Conservation (phyloP, 2,113 vertebrate genomes). For the Toxotes jaculatrix region DNA sequence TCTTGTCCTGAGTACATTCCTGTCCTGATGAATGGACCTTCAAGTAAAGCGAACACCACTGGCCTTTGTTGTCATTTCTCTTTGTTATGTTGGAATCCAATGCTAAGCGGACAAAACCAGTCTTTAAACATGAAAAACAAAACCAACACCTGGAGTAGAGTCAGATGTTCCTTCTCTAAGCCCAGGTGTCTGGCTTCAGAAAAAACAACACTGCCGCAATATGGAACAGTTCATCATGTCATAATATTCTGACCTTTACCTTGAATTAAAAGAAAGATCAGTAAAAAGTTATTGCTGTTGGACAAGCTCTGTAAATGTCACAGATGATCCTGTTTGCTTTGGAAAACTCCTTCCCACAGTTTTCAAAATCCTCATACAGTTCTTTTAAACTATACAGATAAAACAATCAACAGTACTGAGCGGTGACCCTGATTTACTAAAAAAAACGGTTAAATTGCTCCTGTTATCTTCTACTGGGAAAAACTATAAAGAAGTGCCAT, state of each 20-base stretch:
- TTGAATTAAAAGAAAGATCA: slow-evolving; percentile 5
- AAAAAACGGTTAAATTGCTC: neutral
- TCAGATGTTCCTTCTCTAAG: slow-evolving; percentile 39
- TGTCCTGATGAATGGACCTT: slow-evolving; percentile 37
- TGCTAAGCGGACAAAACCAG: slow-evolving; percentile 26
- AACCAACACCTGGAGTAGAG: slow-evolving; percentile 25
- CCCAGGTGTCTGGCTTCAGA: neutral
- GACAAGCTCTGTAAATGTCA: slow-evolving; percentile 35
- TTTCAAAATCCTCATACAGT: slow-evolving; percentile 4
- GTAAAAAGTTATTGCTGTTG: neutral
- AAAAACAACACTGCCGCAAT: slow-evolving; percentile 3
- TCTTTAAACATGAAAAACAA: slow-evolving; percentile 18
- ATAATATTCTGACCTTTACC: slow-evolving; percentile 20
- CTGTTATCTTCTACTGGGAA: neutral
- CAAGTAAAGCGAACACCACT: slow-evolving; percentile 13
- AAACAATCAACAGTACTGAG: neutral
- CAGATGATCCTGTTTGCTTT: slow-evolving; percentile 16
- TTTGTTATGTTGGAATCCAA: slow-evolving; percentile 24
- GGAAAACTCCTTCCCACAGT: neutral
- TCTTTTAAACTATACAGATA: slow-evolving; percentile 3
- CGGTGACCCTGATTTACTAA: neutral
- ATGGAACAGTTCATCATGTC: neutral
- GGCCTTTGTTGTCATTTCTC: slow-evolving; percentile 28
- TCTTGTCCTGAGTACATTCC: slow-evolving; percentile 39
- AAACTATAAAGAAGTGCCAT: neutral